Conservation (phyloP, 2,113 vertebrate species). For the Panthera leo region DNA sequence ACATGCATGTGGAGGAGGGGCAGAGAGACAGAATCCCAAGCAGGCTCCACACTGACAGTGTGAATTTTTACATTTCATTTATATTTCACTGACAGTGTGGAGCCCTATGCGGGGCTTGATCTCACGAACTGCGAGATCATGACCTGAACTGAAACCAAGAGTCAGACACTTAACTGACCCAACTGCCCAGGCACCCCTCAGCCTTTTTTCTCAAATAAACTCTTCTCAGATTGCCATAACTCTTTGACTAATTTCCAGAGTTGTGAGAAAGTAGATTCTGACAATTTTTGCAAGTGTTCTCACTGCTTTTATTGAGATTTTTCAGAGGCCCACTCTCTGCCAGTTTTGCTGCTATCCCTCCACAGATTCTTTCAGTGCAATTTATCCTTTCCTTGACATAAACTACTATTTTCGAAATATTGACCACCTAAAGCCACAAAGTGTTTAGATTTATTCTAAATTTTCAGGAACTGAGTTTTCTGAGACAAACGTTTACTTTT, state of each 20-base stretch:
- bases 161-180: too few species aligned
- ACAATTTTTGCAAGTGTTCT: neutral
- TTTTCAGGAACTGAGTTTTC: constrained; percentile 31
- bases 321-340: neutral
- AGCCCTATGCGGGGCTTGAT: too few species aligned
- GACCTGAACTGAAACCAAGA: too few species aligned
- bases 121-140: too few species aligned
- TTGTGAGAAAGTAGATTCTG: neutral
- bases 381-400: neutral
- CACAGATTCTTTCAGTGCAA: neutral
- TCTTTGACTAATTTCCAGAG: constrained; percentile 19
- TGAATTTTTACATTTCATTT: too few species aligned
- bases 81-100: too few species aligned
- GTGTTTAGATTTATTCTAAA: neutral
- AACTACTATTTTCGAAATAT: constrained; percentile 16
- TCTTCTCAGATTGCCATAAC: neutral
- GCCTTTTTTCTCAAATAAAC: neutral
- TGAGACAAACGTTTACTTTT: constrained; percentile 27
- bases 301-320: neutral
- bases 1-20: too few species aligned
- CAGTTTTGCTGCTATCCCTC: neutral
- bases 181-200: neutral
- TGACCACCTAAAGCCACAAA: neutral
- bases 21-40: too few species aligned
- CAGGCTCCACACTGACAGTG: too few species aligned